phyloP scores from a whole-genome alignment of 2,797 vertebrate genomes.

The Liasis olivaceus region DNA sequence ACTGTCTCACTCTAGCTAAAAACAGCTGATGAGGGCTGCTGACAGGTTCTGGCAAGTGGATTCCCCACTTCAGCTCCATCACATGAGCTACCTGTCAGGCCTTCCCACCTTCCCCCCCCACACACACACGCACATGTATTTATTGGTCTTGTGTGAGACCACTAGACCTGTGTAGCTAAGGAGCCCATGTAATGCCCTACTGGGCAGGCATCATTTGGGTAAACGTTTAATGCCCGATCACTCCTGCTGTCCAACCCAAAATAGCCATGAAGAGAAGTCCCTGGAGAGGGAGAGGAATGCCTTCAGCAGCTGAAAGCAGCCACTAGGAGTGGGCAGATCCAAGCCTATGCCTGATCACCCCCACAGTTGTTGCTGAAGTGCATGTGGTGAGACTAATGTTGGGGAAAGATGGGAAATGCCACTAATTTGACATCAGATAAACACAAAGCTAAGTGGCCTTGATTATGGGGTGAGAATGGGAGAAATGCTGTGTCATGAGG shows the following conservation, averaged over 20 bases:
- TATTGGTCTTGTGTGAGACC: background rate
- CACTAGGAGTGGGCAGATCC: background rate
- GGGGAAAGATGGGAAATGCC: background rate
- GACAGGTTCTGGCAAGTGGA: background rate
- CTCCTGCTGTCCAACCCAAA: background rate
- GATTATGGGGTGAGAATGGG: too few species aligned
- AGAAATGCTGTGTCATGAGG: too few species aligned
- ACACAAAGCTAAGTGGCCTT: background rate
- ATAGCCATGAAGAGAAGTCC: background rate
- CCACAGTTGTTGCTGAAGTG: background rate
- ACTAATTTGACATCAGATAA: background rate
- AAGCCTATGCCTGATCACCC: background rate
- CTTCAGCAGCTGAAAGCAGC: background rate
- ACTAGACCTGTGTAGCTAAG: background rate
- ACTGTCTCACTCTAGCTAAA: background rate
- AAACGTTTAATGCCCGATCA: background rate
- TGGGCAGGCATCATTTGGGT: background rate
- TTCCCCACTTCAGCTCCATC: background rate
- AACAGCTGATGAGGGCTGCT: background rate
- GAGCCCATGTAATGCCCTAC: background rate
- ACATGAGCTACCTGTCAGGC: background rate
- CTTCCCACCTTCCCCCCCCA: background rate
- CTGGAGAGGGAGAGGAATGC: background rate
- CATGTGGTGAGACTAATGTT: background rate
- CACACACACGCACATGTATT: background rate